Conservation (phyloP, 2,797 vertebrate species). For the Tokudaia tokunoshimensis region DNA sequence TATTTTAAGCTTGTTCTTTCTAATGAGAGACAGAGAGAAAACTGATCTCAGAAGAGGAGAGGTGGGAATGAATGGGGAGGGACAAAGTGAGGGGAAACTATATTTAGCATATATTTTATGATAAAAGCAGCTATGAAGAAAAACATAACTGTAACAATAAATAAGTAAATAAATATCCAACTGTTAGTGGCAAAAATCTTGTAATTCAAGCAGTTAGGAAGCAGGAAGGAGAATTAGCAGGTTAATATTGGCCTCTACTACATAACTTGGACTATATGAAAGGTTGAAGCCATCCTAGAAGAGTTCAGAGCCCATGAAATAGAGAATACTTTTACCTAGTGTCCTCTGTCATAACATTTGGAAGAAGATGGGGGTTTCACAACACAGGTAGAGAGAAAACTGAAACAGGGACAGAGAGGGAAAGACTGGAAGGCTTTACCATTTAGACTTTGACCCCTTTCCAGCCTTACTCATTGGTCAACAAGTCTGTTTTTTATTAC, state of each 20-base stretch:
- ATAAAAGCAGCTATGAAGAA: background rate
- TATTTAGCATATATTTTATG: background rate
- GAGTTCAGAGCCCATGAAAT: background rate
- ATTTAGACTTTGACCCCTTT: too few species aligned
- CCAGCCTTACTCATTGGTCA: background rate
- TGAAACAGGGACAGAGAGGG: background rate
- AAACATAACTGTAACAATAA: background rate
- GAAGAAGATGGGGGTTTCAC: background rate
- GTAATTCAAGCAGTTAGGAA: background rate
- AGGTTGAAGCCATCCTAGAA: background rate
- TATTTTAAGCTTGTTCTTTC: background rate
- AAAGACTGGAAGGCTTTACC: background rate
- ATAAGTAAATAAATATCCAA: background rate
- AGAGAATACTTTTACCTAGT: background rate
- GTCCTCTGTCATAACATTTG: background rate
- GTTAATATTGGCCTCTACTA: background rate
- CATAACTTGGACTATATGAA: background rate
- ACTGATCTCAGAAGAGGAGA: background rate
- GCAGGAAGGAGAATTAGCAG: background rate
- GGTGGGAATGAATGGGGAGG: background rate
- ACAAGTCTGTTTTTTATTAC: background rate
- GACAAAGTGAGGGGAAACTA: background rate
- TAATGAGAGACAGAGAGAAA: background rate
- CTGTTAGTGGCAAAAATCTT: background rate
- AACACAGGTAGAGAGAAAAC: fast-evolving